Conservation (phyloP, 2,888 invertebrate species). For the Gymnocheta viridis region DNA sequence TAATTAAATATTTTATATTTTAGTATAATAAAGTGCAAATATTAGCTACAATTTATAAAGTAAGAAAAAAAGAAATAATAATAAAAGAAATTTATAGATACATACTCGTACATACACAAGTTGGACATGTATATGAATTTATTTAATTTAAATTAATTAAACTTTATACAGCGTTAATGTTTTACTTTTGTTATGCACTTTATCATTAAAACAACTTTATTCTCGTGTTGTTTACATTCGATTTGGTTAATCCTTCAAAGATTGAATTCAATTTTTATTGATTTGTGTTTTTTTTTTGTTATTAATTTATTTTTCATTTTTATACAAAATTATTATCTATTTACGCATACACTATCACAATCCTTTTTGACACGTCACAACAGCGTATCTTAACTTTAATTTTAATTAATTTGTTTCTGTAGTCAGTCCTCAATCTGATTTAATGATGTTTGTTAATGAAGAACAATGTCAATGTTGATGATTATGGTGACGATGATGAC, state of each 20-base stretch:
- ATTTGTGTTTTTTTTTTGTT: conserved; percentile 61
- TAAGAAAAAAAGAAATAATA: conserved; percentile 1
- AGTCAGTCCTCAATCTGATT: conserved; percentile 58
- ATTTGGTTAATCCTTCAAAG: conserved; percentile 30
- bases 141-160: conserved; percentile 25
- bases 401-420: conserved; percentile 29
- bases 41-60: conserved; percentile 39
- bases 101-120: conserved; percentile 25
- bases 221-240: neutral
- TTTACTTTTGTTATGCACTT: neutral
- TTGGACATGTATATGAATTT: neutral
- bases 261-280: conserved; percentile 50
- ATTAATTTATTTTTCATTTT: conserved; percentile 57
- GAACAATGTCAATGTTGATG: neutral
- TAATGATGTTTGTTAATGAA: conserved; percentile 25
- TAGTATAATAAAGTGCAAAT: conserved; percentile 49
- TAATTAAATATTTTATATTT: conserved; percentile 51
- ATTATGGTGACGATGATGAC: conserved; percentile 1
- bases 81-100: conserved; percentile 20
- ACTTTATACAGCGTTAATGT: conserved; percentile 30
- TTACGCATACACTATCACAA: conserved; percentile 81
- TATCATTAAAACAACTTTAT: neutral
- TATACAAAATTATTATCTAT: conserved; percentile 77
- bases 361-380: conserved; percentile 70
- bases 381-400: conserved; percentile 49